Percentiles rank a stretch among this genome's conserved stretches.
Conservation (phyloP, 1,140 invertebrate species). For the Oscheius sp. region DNA sequence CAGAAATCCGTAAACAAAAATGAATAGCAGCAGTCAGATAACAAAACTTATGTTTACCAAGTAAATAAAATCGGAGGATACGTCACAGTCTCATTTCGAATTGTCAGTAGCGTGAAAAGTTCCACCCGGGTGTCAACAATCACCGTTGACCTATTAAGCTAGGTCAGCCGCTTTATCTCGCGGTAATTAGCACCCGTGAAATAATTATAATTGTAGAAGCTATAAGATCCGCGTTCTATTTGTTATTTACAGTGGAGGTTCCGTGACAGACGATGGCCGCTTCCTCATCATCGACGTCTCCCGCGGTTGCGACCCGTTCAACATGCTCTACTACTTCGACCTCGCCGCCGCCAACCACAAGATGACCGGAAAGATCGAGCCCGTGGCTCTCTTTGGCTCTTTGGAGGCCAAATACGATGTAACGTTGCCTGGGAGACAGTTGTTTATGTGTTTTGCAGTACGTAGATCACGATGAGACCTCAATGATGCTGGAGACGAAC, state of each 20-base stretch:
- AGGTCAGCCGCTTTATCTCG: too few species aligned
- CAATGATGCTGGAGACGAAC: conserved; percentile 86
- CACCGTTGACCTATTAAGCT: too few species aligned
- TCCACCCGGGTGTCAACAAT: too few species aligned
- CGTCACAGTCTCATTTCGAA: too few species aligned
- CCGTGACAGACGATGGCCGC: conserved; percentile 55
- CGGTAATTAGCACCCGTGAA: too few species aligned
- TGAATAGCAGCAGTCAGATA: too few species aligned
- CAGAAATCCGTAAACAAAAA: too few species aligned
- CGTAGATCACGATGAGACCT: conserved; percentile 80
- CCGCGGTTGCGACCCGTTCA: conserved; percentile 54
- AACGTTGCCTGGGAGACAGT: neutral
- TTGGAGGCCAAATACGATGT: conserved; percentile 87
- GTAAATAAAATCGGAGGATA: conserved; percentile 8
- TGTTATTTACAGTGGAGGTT: conserved; percentile 33
- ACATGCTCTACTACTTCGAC: conserved; percentile 56
- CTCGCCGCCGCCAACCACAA: conserved; percentile 44
- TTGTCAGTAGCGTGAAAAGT: too few species aligned
- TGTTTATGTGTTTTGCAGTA: conserved; percentile 68
- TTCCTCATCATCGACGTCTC: conserved; percentile 49
- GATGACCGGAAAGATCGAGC: conserved; percentile 46
- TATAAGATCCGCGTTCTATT: too few species aligned
- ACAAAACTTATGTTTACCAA: conserved; percentile 4
- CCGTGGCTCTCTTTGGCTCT: conserved; percentile 70
- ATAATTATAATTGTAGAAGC: too few species aligned